These are phyloP conservation scores for Scomber colias DNA, from an alignment of 2,113 vertebrate species.

Conservation along the genomic window DNA sequence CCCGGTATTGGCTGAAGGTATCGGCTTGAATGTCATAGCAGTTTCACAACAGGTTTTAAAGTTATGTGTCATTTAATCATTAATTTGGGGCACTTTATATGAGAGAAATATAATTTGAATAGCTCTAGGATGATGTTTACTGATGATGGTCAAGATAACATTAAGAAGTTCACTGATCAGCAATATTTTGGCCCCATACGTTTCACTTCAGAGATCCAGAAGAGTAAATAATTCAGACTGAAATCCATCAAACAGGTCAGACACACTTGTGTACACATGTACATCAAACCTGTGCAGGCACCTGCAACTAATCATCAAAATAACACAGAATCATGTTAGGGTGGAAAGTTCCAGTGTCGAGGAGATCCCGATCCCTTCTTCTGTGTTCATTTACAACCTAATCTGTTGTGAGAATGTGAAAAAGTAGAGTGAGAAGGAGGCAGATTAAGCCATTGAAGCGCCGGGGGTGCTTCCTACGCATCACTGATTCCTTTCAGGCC, in stretches of 20 bases:
- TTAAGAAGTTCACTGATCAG: background rate
- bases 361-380: slow-evolving; percentile 57
- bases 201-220: no score
- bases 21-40: no score
- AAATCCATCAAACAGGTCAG: slow-evolving; percentile 4
- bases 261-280: background rate
- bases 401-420: slow-evolving; percentile 84
- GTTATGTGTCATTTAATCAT: background rate
- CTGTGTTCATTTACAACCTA: slow-evolving; percentile 78
- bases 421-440: slow-evolving; percentile 76
- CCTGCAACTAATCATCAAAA: slow-evolving; percentile 11
- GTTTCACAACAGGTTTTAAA: background rate
- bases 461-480: slow-evolving; percentile 79
- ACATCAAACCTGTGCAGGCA: slow-evolving; percentile 20
- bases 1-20: no score
- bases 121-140: background rate
- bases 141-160: background rate
- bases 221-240: background rate
- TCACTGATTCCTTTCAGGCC: slow-evolving; percentile 83
- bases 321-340: slow-evolving; percentile 32
- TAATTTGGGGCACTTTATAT: background rate
- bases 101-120: background rate
- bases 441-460: slow-evolving; percentile 86
- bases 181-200: background rate
- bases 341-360: slow-evolving; percentile 42